These are phyloP conservation scores for Hirudo medicinalis DNA, from an alignment of 1,140 invertebrate species.

Conservation along the genomic window DNA sequence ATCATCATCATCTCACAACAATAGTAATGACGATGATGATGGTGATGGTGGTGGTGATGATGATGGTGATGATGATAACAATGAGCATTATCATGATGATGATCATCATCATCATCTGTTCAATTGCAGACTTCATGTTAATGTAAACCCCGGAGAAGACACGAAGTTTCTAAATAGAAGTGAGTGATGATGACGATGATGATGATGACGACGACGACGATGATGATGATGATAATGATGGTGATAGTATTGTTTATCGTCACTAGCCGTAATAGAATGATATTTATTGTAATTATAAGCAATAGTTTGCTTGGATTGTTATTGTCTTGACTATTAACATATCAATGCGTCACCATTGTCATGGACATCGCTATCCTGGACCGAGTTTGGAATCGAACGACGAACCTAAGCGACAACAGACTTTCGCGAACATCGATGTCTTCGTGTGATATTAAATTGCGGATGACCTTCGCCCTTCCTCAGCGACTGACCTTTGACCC, in stretches of 20 bases:
- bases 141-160: background rate
- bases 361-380: too few relatives aligned
- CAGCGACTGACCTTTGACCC: too few relatives aligned
- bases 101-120: conserved; percentile 3
- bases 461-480: too few relatives aligned
- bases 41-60: background rate
- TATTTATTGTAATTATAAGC: background rate
- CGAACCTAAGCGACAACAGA: too few relatives aligned
- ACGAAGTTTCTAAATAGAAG: background rate
- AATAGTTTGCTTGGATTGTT: too few relatives aligned
- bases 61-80: background rate
- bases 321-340: too few relatives aligned
- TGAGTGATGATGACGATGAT: background rate
- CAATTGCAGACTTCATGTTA: background rate
- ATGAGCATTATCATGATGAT: background rate
- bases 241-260: background rate
- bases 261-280: background rate
- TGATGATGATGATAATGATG: conserved; percentile 4
- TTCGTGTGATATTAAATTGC: too few relatives aligned
- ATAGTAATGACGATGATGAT: background rate
- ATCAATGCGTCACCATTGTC: background rate
- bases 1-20: background rate
- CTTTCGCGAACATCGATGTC: too few relatives aligned
- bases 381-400: too few relatives aligned
- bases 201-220: background rate